Percentiles rank a stretch among this genome's conserved stretches.
These are phyloP conservation scores for Cataglyphis hispanica DNA, from an alignment of 1,140 invertebrate genomes.

Conservation along the genomic window DNA sequence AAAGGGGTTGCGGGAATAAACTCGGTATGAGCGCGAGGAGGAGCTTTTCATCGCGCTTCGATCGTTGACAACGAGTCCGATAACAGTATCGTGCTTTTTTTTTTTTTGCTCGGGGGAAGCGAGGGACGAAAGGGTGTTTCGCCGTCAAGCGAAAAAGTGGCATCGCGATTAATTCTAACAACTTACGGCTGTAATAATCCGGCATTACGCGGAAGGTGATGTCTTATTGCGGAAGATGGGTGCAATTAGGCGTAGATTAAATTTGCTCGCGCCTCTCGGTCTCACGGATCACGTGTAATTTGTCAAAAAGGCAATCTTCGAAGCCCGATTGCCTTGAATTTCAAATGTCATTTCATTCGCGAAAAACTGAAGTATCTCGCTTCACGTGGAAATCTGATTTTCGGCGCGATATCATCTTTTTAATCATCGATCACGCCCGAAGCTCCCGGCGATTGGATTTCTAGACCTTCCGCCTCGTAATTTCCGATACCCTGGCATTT, in stretches of 20 bases:
- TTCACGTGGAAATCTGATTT: not conserved
- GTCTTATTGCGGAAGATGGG: constrained; percentile 30
- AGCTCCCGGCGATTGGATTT: not conserved
- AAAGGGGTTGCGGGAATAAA: constrained; percentile 61
- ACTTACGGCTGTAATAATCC: constrained; percentile 46
- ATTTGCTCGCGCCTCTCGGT: not conserved
- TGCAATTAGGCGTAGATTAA: not conserved
- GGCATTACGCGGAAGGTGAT: constrained; percentile 7
- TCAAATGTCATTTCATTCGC: constrained; percentile 4
- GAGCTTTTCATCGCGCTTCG: constrained; percentile 49
- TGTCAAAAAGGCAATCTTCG: not conserved
- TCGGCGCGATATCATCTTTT: not conserved
- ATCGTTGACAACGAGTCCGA: constrained; percentile 36
- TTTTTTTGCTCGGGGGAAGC: constrained; percentile 16
- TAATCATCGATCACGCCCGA: not conserved
- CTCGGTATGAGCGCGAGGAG: constrained; percentile 30
- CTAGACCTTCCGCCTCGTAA: not conserved
- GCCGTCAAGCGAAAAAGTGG: constrained; percentile 16
- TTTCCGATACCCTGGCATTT: not conserved
- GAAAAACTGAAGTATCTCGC: not conserved
- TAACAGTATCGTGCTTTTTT: constrained; percentile 52
- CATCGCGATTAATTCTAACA: constrained; percentile 40
- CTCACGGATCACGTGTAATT: too few species aligned
- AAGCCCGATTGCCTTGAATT: not conserved
- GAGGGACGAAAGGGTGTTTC: constrained; percentile 29